Conservation (phyloP, 2,888 invertebrate genomes). For the Drosophila incognita region DNA sequence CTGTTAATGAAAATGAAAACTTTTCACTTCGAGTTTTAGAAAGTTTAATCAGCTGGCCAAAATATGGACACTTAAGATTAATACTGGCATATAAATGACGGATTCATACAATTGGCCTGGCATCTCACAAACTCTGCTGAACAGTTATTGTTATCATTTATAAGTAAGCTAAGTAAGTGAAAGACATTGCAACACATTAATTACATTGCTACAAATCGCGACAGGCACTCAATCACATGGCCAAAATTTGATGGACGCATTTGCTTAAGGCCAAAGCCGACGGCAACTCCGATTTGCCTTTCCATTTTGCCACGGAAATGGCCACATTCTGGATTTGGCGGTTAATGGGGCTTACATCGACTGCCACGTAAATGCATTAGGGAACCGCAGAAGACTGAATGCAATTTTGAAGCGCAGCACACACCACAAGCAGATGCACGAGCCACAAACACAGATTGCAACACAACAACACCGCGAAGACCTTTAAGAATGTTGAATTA, state of each 20-base stretch:
- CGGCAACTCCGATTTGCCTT: conserved; percentile 22
- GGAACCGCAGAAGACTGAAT: conserved; percentile 39
- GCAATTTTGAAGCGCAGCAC: neutral
- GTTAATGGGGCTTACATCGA: neutral
- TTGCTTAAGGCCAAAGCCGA: conserved; percentile 30
- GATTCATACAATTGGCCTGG: neutral
- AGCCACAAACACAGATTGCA: neutral
- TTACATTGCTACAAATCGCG: neutral
- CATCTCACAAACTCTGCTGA: neutral
- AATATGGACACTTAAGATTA: neutral
- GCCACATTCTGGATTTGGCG: neutral
- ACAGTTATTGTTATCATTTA: neutral
- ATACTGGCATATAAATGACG: neutral
- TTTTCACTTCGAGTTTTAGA: neutral
- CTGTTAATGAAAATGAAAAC: neutral
- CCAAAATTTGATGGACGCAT: conserved; percentile 10
- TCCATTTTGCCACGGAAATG: conserved; percentile 42
- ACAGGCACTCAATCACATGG: neutral
- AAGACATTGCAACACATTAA: conserved; percentile 10
- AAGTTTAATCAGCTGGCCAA: neutral
- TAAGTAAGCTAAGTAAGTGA: conserved; percentile 6
- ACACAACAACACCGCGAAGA: neutral
- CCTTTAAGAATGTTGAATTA: neutral
- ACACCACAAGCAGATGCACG: neutral
- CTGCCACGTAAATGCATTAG: conserved; percentile 28